phyloP scores from a whole-genome alignment of 2,113 vertebrate species.

The Apteryx owenii region DNA sequence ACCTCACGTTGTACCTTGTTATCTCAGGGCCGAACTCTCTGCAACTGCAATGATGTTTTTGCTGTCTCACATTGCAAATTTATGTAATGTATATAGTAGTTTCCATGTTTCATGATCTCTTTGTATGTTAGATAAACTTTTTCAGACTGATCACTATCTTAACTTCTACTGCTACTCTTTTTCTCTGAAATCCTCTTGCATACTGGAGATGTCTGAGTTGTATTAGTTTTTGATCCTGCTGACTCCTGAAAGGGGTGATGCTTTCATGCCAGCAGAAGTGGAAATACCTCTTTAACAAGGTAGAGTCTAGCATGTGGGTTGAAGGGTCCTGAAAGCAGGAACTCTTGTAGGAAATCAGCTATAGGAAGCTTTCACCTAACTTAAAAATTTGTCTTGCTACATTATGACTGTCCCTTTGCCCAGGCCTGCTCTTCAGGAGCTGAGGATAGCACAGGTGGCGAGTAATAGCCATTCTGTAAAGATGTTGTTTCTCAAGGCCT shows the following conservation, averaged over 20 bases:
- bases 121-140: not conserved
- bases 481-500: not conserved
- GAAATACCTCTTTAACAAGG: not conserved
- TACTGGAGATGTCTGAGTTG: not conserved
- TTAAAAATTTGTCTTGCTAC: not conserved
- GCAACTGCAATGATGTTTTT: not conserved
- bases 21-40: not conserved
- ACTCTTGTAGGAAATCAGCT: not conserved
- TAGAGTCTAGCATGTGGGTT: not conserved
- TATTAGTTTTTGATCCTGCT: not conserved
- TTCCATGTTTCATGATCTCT: not conserved
- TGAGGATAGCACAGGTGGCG: not conserved
- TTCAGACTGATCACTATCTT: not conserved
- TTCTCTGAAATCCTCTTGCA: not conserved
- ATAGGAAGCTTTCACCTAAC: not conserved
- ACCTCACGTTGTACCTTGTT: accelerated
- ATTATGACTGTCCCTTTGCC: not conserved
- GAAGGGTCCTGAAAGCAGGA: not conserved
- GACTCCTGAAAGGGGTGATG: not conserved
- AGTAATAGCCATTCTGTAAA: not conserved
- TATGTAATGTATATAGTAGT: not conserved
- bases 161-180: not conserved
- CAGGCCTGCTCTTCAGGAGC: not conserved
- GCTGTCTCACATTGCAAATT: not conserved
- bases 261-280: not conserved